Evolutionary conservation across 1,140 invertebrate genomes (phyloP), one percentile per base, ranked within the genome.

Genomic region (Micrasema minimum): DNA sequence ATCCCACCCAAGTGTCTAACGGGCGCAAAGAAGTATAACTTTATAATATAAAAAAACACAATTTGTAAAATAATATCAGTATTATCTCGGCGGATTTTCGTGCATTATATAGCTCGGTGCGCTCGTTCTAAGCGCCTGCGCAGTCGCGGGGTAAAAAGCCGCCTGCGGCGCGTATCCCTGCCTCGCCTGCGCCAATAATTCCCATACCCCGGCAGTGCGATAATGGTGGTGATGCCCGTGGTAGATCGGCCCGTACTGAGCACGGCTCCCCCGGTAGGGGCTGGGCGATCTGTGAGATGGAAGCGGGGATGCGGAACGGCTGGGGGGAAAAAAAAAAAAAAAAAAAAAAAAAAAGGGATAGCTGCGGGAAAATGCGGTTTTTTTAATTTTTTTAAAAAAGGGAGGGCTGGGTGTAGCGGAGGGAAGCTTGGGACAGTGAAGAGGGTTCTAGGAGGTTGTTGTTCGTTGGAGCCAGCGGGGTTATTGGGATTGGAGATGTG

Each of bases 41-140:
- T n/a, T n/a, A n/a, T n/a, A n/a, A n/a, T n/a, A n/a, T n/a, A n/a
- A n/a, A n/a, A n/a, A n/a, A n/a, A n/a, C n/a, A n/a, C n/a, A n/a
- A n/a, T n/a, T n/a, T n/a, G n/a, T n/a, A n/a, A n/a, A n/a, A n/a
- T n/a, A n/a, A n/a, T n/a, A n/a, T n/a, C n/a, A n/a, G n/a, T n/a
- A 64, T 50, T 74, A 74, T 74, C 72, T 74, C 0, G 72, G 72
- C 0, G 68, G 26, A 31, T 71, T 71, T 16, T 74, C 72, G 22
- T 74, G 72, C 37, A 69, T 69, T 1, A 46, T 26, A 18, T 67
- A 67, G 9, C 35, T 35, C 41, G 57, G 26, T 6, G 46, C 55
- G 22, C 69, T 16, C 2, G 64, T 20, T 18, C 45, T 66, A 4
- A 41, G 10, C n/a, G 51, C 10, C 57, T 50, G 45, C 20, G 64